These are phyloP conservation scores for Mythimna vitellina DNA, from an alignment of 2,888 invertebrate genomes.

Conservation along the genomic window DNA sequence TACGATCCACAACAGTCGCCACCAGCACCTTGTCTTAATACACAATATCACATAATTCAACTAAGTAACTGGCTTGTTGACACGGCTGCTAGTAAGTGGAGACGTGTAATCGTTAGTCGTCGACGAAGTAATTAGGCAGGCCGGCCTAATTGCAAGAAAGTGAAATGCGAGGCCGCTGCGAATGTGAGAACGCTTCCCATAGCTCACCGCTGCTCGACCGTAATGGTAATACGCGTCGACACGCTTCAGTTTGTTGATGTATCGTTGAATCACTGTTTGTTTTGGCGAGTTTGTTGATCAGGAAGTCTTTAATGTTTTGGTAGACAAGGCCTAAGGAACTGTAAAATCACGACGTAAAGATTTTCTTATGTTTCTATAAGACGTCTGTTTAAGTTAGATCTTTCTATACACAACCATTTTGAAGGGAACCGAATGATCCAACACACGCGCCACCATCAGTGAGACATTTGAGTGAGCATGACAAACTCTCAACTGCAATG, in stretches of 20 bases:
- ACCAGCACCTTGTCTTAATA: too few relatives aligned
- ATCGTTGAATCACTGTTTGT: constrained; percentile 38
- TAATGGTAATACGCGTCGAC: constrained; percentile 23
- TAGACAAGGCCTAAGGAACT: constrained; percentile 16
- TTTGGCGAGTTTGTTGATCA: constrained; percentile 25
- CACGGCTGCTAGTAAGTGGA: constrained; percentile 64
- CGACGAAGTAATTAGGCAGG: constrained; percentile 62
- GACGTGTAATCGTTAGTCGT: constrained; percentile 68
- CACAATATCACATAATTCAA: constrained; percentile 29
- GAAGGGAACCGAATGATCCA: too few relatives aligned
- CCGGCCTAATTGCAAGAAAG: constrained; percentile 77
- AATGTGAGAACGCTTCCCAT: constrained; percentile 71
- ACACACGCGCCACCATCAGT: too few relatives aligned
- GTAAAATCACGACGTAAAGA: constrained; percentile 12
- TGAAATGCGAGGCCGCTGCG: constrained; percentile 72
- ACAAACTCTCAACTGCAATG: too few relatives aligned
- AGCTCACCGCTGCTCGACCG: constrained; percentile 53
- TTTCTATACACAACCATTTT: too few relatives aligned
- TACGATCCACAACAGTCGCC: too few relatives aligned
- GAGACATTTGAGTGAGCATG: too few relatives aligned
- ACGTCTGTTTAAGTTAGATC: not conserved
- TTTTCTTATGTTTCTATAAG: not conserved
- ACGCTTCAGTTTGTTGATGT: constrained; percentile 22
- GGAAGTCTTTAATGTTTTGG: constrained; percentile 20
- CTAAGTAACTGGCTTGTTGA: constrained; percentile 32